Evolutionary conservation across 2,113 vertebrate species (phyloP), one percentile per base, ranked within the genome.

Genomic region (Leucosticte australis): DNA sequence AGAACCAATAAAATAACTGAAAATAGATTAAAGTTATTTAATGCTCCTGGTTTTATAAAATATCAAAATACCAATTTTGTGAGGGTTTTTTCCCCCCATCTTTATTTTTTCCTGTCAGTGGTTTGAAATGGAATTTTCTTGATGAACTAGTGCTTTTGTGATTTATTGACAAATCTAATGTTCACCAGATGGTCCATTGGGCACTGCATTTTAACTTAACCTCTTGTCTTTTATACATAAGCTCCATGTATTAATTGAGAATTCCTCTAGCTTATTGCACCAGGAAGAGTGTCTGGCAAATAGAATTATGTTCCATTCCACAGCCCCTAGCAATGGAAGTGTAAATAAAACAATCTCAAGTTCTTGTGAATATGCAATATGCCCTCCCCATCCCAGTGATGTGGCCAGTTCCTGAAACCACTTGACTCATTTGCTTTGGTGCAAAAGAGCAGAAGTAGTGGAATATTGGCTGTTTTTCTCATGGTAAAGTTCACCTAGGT

Each of bases 161-260:
- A 95, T 94, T 97, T 97, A 97, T 97, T 95, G 97, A 95, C 95
- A 93, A 91, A 44, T 89, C 82, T 97, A 97, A 98, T 94, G 91
- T 67, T 96, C 95, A 90, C 92, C 98, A 97, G 97, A 97, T 97
- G 97, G 95, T 41, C 68, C 82, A 46, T 0, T 60, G 96, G 96
- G 87, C 94, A 87, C 77, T 76, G 68, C 62, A 70, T 37, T 49
- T 28, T 89, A 95, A 55, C 76, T 90, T 96, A 94, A 95, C 93
- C 89, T 96, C 94, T 90, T 73, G 53, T 73, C 63, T 97, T 97
- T 96, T 75, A 64, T 92, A 49, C 53, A 87, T 88, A 79, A 92
- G 33, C 35, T 85, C 89, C 62, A 49, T 56, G 80, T 64, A 65
- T 76, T 89, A 93, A 92, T 60, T 94, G 92, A 95, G 75, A 91